A percentile compares a stretch with the other conserved stretches of the same genome.
Conservation (phyloP, 1,140 invertebrate species). For the Meloidogyne exigua region DNA sequence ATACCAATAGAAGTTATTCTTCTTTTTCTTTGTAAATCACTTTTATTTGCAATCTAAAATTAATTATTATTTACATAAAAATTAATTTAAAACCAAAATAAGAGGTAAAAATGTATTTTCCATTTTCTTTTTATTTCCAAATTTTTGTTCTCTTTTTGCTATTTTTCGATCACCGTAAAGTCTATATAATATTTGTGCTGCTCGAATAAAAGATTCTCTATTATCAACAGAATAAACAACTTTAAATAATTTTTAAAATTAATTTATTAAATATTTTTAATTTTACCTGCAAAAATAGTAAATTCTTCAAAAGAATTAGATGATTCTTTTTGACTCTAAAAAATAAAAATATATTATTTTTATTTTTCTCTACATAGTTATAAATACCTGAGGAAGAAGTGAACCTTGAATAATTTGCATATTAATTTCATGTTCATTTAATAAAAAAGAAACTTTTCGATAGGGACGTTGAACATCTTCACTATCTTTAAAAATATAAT, state of each 20-base stretch:
- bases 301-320: constrained; percentile 22
- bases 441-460: constrained; percentile 45
- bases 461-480: constrained; percentile 35
- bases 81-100: constrained; percentile 30
- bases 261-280: not conserved
- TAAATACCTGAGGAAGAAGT: constrained; percentile 14
- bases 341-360: not conserved
- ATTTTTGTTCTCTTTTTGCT: not conserved
- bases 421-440: constrained; percentile 52
- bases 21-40: constrained; percentile 53
- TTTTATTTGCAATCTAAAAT: constrained; percentile 46
- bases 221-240: constrained; percentile 52
- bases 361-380: not conserved
- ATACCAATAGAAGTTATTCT: constrained; percentile 45
- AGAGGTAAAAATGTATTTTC: constrained; percentile 36
- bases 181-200: constrained; percentile 52
- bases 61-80: not conserved
- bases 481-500: constrained; percentile 12
- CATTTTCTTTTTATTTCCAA: constrained; percentile 10
- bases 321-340: constrained; percentile 16
- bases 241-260: constrained; percentile 27
- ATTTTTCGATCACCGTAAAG: constrained; percentile 32
- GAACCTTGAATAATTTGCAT: constrained; percentile 53
- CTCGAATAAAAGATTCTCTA: constrained; percentile 53
- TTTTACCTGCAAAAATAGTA: constrained; percentile 28